phyloP scores from a whole-genome alignment of 2,113 vertebrate species.

The Psittacara wagleri region DNA sequence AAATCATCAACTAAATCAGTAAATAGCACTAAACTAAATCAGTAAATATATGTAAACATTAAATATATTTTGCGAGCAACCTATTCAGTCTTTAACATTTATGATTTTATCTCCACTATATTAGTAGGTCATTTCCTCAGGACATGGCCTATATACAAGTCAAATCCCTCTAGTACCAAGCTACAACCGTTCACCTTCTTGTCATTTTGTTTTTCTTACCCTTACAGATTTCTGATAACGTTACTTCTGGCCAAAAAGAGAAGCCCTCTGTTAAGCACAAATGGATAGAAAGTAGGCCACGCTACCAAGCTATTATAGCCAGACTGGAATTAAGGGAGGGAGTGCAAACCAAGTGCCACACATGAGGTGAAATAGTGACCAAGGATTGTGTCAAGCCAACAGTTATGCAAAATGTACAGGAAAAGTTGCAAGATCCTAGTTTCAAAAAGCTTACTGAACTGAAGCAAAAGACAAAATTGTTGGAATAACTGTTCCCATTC shows the following conservation, averaged over 20 bases:
- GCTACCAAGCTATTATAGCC: neutral
- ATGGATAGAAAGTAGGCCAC: accelerated
- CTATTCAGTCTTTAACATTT: neutral
- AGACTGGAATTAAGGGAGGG: neutral
- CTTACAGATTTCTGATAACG: neutral
- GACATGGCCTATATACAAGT: neutral
- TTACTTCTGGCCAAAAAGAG: neutral
- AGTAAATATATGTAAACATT: neutral
- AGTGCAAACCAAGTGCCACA: too few relatives aligned
- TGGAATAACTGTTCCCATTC: neutral
- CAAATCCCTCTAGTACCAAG: neutral
- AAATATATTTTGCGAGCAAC: neutral
- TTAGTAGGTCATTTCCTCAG: neutral
- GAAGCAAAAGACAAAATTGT: neutral
- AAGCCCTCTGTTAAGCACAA: neutral
- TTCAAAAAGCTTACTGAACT: neutral
- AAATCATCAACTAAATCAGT: neutral
- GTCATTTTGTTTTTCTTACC: neutral
- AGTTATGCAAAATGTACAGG: neutral
- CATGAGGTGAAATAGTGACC: neutral
- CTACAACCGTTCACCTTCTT: neutral
- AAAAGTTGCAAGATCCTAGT: neutral
- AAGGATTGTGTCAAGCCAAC: neutral
- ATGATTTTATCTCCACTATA: neutral
- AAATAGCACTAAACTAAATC: neutral